Conservation (phyloP, 2,888 invertebrate species). For the Aleiodes leptofemur region DNA sequence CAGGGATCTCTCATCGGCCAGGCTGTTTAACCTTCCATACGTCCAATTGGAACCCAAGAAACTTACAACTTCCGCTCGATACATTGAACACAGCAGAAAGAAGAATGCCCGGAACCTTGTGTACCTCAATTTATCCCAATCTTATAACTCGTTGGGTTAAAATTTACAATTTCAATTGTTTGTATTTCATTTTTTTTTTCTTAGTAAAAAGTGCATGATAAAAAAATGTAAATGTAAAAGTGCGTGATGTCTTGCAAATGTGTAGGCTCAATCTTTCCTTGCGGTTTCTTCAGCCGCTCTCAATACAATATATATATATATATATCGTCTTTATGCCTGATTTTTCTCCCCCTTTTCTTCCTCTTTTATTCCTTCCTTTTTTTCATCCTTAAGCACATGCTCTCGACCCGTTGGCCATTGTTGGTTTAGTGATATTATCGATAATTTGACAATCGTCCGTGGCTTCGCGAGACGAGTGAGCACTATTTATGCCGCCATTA, state of each 20-base stretch:
- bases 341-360: neutral
- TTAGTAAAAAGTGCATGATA: neutral
- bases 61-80: constrained; percentile 37
- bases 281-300: constrained; percentile 18
- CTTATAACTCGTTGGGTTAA: constrained; percentile 1
- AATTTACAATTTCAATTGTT: constrained; percentile 60
- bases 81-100: constrained; percentile 21
- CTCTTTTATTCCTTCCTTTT: constrained; percentile 6
- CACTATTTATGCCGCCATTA: constrained; percentile 66
- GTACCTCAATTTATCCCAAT: constrained; percentile 18
- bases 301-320: constrained; percentile 7
- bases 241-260: constrained; percentile 25
- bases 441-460: constrained; percentile 73
- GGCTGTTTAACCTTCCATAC: constrained; percentile 20
- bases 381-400: constrained; percentile 16
- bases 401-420: constrained; percentile 60
- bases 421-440: constrained; percentile 74
- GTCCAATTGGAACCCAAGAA: constrained; percentile 28
- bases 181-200: constrained; percentile 33
- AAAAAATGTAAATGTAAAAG: constrained; percentile 40
- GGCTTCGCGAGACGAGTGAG: constrained; percentile 52
- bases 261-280: constrained; percentile 31
- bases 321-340: neutral
- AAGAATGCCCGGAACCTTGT: constrained; percentile 19
- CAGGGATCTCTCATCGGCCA: constrained; percentile 45